Conservation (phyloP, 2,113 vertebrate species). For the Pangasianodon hypophthalmus region DNA sequence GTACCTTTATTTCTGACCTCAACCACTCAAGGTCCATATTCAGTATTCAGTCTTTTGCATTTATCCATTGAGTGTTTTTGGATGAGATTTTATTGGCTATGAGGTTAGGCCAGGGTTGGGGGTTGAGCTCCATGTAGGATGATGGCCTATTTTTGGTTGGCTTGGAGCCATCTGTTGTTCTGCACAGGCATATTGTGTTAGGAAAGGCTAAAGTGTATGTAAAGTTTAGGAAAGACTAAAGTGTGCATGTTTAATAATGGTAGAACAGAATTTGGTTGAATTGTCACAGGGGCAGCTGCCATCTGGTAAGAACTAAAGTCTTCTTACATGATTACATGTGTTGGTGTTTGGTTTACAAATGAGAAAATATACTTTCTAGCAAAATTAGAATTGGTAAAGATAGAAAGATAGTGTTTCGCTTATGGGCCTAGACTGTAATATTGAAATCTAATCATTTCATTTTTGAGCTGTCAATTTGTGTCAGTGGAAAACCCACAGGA, state of each 20-base stretch:
- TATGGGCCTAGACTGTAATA: neutral
- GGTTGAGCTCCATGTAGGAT: conserved; percentile 7
- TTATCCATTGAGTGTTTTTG: neutral
- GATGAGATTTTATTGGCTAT: neutral
- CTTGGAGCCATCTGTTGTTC: conserved; percentile 46
- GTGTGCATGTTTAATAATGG: conserved; percentile 17
- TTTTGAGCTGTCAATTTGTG: neutral
- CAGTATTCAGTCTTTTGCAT: neutral
- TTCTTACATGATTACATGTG: neutral
- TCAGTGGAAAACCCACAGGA: neutral
- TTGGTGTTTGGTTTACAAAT: neutral
- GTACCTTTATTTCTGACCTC: neutral
- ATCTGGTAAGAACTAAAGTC: conserved; percentile 36
- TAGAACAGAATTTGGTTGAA: conserved; percentile 25
- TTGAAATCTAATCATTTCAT: neutral
- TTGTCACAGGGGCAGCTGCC: conserved; percentile 11
- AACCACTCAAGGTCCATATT: neutral
- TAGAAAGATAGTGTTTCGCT: neutral
- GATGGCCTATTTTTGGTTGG: conserved; percentile 47
- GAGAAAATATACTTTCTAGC: neutral
- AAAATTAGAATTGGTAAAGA: neutral
- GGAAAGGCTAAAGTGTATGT: neutral
- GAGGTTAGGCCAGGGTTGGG: conserved; percentile 24
- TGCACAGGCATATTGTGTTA: neutral
- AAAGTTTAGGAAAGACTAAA: neutral